A percentile compares a stretch with the other conserved stretches of the same genome.
phyloP scores from a whole-genome alignment of 2,113 vertebrate species.

The Eonycteris spelaea region DNA sequence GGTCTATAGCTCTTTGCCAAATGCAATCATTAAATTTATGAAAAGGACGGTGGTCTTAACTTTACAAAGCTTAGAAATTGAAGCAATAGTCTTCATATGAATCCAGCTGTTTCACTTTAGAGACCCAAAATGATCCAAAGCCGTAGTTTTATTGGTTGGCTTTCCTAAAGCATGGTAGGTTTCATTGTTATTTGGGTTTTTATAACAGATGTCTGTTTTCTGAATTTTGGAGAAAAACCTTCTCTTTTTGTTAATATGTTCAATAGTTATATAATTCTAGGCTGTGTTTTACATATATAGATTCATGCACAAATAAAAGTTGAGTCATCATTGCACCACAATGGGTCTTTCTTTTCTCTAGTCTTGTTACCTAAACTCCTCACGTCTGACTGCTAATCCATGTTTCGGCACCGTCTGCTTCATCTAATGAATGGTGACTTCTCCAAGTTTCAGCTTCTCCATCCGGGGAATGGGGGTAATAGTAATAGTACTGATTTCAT shows the following conservation, averaged over 20 bases:
- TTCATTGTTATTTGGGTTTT: neutral
- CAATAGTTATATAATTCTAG: neutral
- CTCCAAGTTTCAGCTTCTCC: neutral
- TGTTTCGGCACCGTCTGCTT: neutral
- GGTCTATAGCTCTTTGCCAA: constrained; percentile 18
- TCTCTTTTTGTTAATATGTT: neutral
- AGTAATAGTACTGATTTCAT: neutral
- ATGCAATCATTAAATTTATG: constrained; percentile 4
- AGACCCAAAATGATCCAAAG: neutral
- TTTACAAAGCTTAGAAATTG: neutral
- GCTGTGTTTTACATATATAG: neutral
- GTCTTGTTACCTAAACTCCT: neutral
- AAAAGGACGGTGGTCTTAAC: constrained; percentile 34
- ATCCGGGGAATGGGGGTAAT: neutral
- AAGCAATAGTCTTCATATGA: neutral
- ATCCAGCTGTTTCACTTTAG: constrained; percentile 1
- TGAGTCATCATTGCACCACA: neutral
- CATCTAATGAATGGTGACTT: neutral
- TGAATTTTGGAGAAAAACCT: neutral
- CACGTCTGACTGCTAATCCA: neutral
- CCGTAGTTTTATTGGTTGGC: neutral
- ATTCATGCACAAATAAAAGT: neutral
- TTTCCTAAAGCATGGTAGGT: neutral
- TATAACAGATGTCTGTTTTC: neutral
- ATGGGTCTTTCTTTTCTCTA: neutral